These are phyloP conservation scores for Ptychochromis oligacanthus DNA, from an alignment of 2,113 vertebrate genomes.

Conservation along the genomic window DNA sequence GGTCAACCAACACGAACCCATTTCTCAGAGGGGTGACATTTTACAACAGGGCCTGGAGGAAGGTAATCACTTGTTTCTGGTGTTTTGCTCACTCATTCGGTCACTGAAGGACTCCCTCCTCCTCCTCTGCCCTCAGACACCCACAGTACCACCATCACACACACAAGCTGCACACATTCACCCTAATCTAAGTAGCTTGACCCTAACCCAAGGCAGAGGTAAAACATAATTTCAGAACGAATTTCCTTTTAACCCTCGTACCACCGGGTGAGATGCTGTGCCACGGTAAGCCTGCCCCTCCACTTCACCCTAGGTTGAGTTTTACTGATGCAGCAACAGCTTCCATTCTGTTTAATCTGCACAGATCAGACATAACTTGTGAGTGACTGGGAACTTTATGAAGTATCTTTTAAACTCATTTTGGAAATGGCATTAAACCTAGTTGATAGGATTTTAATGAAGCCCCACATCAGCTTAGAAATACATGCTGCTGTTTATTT, in stretches of 20 bases:
- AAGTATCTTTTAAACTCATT: not conserved
- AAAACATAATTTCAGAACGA: constrained; percentile 49
- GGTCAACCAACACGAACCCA: constrained; percentile 13
- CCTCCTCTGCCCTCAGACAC: not conserved
- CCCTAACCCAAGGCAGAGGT: constrained; percentile 37
- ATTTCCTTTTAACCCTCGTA: constrained; percentile 56
- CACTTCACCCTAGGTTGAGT: not conserved
- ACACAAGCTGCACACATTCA: constrained; percentile 20
- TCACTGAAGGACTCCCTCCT: not conserved
- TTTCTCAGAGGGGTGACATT: constrained; percentile 56
- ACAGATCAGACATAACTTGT: not conserved
- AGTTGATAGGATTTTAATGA: not conserved
- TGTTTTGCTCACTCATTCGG: constrained; percentile 22
- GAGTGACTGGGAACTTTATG: not conserved
- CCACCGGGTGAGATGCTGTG: constrained; percentile 16
- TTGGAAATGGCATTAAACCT: not conserved
- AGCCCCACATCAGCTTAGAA: not conserved
- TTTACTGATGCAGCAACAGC: constrained; percentile 21
- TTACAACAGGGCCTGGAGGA: constrained; percentile 44
- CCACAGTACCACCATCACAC: not conserved
- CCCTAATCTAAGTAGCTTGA: constrained; percentile 54
- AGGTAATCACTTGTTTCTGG: constrained; percentile 47
- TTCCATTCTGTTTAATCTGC: not conserved
- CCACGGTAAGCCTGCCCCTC: not conserved
- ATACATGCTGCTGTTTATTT: not conserved